Percentiles rank a stretch among this genome's conserved stretches.
Conservation (phyloP, 2,797 vertebrate species). For the Centroberyx gerrardi region DNA sequence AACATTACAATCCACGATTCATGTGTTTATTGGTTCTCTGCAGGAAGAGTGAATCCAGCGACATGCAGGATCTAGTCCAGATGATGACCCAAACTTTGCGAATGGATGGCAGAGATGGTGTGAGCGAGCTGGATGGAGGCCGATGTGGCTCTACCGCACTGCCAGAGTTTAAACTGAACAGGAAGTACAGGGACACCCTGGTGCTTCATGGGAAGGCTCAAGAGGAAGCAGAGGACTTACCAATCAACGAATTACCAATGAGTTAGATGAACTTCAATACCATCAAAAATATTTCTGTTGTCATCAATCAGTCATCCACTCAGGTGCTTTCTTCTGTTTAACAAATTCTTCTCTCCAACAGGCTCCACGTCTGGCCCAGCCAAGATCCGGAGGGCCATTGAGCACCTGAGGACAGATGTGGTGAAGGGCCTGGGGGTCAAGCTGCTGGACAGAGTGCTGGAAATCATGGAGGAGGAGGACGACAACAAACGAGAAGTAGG, state of each 20-base stretch:
- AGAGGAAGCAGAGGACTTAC: constrained; percentile 84
- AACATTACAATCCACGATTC: not conserved
- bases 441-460: constrained; percentile 91
- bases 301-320: not conserved
- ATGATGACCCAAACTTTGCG: constrained; percentile 95
- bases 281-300: not conserved
- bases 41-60: constrained; percentile 88
- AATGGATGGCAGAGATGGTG: constrained; percentile 87
- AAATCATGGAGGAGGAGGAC: constrained; percentile 94
- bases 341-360: constrained; percentile 55
- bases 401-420: constrained; percentile 93
- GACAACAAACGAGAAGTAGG: constrained; percentile 91
- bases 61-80: constrained; percentile 94
- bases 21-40: constrained; percentile 7
- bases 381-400: constrained; percentile 92
- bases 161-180: constrained; percentile 92
- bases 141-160: constrained; percentile 64
- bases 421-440: constrained; percentile 93
- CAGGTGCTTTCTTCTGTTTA: constrained; percentile 5
- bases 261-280: constrained; percentile 76
- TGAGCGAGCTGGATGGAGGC: constrained; percentile 57
- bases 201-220: constrained; percentile 92
- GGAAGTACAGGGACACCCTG: constrained; percentile 94
- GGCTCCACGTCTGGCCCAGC: constrained; percentile 88
- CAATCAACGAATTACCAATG: constrained; percentile 86